Percentiles rank a stretch among this genome's conserved stretches.
phyloP scores from a whole-genome alignment of 2,797 vertebrate genomes.

The Myotis myotis region DNA sequence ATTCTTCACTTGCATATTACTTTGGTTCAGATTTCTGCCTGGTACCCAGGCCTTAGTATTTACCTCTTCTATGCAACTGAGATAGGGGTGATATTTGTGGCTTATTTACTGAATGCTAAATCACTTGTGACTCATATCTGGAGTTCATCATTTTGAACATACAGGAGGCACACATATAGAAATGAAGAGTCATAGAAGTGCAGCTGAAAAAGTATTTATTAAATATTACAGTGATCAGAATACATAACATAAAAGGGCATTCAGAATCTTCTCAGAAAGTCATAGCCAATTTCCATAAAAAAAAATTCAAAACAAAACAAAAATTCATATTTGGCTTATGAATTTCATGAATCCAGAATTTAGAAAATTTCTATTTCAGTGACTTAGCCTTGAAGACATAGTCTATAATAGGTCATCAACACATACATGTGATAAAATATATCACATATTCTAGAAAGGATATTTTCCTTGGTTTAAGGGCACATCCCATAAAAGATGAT shows the following conservation, averaged over 20 bases:
- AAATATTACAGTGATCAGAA: not conserved
- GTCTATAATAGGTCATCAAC: not conserved
- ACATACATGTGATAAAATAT: not conserved
- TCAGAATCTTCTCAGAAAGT: not conserved
- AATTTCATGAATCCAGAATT: constrained; percentile 6
- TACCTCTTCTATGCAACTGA: not conserved
- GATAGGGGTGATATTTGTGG: not conserved
- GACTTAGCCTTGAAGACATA: not conserved
- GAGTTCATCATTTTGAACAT: not conserved
- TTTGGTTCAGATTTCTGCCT: not conserved
- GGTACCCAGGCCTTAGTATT: not conserved
- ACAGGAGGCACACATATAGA: not conserved
- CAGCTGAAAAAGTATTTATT: not conserved
- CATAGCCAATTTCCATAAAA: not conserved
- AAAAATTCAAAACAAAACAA: no score
- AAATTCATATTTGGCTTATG: not conserved
- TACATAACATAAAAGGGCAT: not conserved
- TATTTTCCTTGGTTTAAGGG: constrained; percentile 3
- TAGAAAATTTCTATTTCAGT: not conserved
- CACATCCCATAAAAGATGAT: not conserved
- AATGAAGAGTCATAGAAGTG: not conserved
- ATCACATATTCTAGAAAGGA: not conserved
- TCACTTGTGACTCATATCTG: not conserved
- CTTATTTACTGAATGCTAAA: not conserved
- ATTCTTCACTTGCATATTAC: not conserved